Conservation (phyloP, 2,113 vertebrate genomes). For the Petaurus breviceps region DNA sequence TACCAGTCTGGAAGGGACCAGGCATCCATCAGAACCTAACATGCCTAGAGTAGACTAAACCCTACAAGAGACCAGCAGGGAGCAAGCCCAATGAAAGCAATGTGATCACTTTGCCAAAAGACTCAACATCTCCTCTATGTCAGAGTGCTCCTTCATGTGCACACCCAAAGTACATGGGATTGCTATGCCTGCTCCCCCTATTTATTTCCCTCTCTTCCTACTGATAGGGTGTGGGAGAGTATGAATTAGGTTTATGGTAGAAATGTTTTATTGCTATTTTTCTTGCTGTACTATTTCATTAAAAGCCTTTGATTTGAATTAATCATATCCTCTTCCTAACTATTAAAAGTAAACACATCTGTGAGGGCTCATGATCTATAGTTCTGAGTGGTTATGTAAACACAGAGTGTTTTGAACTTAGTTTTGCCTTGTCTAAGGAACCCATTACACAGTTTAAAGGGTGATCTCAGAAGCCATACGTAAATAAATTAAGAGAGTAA, state of each 20-base stretch:
- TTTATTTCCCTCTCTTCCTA: neutral
- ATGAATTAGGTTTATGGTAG: neutral
- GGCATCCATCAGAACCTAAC: neutral
- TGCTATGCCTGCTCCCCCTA: neutral
- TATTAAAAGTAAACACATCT: neutral
- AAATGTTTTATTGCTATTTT: neutral
- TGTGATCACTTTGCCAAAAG: neutral
- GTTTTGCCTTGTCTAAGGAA: neutral
- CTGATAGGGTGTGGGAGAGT: neutral
- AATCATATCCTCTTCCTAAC: neutral
- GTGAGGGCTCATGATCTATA: neutral
- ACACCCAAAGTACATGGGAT: neutral
- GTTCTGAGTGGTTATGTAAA: neutral
- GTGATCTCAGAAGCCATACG: neutral
- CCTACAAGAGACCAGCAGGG: neutral
- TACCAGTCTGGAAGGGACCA: neutral
- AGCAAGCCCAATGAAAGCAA: neutral
- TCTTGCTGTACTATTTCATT: neutral
- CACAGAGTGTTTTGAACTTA: neutral
- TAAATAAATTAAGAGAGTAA: neutral
- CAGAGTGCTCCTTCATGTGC: neutral
- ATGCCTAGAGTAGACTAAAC: neutral
- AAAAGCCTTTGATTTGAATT: neutral
- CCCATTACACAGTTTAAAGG: neutral
- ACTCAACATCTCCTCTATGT: neutral